Evolutionary conservation across 2,888 invertebrate genomes (phyloP).

Genomic region (Ethmia dodecea): DNA sequence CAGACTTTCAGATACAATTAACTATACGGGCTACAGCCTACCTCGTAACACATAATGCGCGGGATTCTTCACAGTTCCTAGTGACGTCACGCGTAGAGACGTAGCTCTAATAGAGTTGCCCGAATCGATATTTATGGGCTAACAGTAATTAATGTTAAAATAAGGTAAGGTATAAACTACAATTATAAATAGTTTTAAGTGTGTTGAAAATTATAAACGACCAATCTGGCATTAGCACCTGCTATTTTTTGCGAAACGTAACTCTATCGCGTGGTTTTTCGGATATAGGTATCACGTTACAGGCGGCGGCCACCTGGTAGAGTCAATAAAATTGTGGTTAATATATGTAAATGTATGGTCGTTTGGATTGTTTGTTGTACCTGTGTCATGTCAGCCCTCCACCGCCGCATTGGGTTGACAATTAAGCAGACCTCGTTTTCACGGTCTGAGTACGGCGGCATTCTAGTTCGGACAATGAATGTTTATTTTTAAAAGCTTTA

Average conservation of each 20-base stretch:
- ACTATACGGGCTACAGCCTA: no score
- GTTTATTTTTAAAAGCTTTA: neutral
- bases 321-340: constrained; percentile 25
- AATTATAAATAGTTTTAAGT: neutral
- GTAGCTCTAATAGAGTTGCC: no score
- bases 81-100: no score
- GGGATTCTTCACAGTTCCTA: no score
- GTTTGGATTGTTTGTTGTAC: constrained; percentile 30
- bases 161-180: neutral
- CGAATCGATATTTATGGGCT: neutral
- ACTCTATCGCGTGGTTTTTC: constrained; percentile 41
- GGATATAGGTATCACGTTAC: constrained; percentile 52
- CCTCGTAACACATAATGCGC: no score
- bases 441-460: constrained; percentile 21
- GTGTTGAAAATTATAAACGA: neutral
- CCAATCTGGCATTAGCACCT: neutral
- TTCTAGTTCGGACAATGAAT: constrained; percentile 13
- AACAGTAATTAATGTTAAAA: neutral
- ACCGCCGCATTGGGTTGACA: constrained; percentile 19
- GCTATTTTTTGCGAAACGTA: constrained; percentile 13
- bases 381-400: constrained; percentile 17
- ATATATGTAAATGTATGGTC: constrained; percentile 39
- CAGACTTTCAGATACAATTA: no score
- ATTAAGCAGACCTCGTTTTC: constrained; percentile 35
- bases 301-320: constrained; percentile 47